Evolutionary conservation across 2,888 invertebrate genomes (phyloP), one percentile per base, ranked within the genome.

Genomic region (Cheilosia grossa): DNA sequence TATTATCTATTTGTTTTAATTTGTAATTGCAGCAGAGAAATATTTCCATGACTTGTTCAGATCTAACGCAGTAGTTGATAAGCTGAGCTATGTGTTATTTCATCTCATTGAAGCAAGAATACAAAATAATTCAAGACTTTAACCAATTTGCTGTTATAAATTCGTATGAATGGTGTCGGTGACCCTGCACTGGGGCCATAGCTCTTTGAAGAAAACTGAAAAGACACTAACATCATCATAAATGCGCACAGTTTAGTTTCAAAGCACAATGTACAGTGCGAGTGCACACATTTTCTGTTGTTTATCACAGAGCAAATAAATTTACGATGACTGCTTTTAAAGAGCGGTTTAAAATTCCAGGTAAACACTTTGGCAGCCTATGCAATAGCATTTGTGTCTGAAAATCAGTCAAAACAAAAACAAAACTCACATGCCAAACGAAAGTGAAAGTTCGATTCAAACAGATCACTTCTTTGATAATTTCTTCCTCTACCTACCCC

Each of bases 381-480:
- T 82, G 77, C 70, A 77, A 82, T 42, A 74, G 9, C 37, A 53
- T 37, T 37, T 37, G 37, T 3, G 37, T 4, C 37, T 13, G 47
- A 30, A 49, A 58, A 21, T 30, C 6, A 47, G 59, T 73, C 42
- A n/a, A 53, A 10, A 54, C 10, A 47, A 30, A 67, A 67, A 73
- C 33, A 70, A 77, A 70, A 37, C 10, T 3, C 17, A 42, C n/a
- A 21, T 13, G 53, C 42, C 27, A 27, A n/a, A 70, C 10, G 58
- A 75, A 75, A 82, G 81, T 75, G 81, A 82, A 82, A 82, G 81
- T 66, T 69, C 61, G 49, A 37, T 59, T 69, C 54, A 63, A 27
- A 70, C 24, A 17, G 17, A 5, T 2, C 6, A 9, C 24, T 37
- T 51, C 4, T 10, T 59, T 42, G 58, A 59, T 42, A 47, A 54